Evolutionary conservation across 2,113 vertebrate genomes (phyloP).

Genomic region (Esox niger): DNA sequence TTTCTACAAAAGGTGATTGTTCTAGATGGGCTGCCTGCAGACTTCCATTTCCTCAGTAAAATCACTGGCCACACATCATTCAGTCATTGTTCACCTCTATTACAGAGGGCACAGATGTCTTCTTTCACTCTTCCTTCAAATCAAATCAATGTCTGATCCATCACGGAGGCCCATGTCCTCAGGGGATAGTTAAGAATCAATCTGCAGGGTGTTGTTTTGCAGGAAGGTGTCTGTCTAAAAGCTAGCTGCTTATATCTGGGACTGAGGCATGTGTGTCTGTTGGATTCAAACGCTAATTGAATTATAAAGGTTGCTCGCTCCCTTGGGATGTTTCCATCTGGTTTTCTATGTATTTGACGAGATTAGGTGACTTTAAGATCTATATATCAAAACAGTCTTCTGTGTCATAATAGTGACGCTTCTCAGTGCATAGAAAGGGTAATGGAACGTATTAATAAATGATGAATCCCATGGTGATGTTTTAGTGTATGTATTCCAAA

Average conservation of each 20-base stretch:
- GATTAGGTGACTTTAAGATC: slow-evolving; percentile 51
- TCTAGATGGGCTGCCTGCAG: slow-evolving; percentile 51
- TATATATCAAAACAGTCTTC: slow-evolving; percentile 56
- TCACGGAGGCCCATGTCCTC: slow-evolving; percentile 64
- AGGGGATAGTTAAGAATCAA: slow-evolving; percentile 40
- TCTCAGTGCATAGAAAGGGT: background rate
- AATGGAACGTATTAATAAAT: background rate
- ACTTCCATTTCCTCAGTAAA: slow-evolving; percentile 63
- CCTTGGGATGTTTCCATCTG: slow-evolving; percentile 71
- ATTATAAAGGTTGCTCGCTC: slow-evolving; percentile 57
- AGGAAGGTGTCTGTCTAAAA: slow-evolving; percentile 38
- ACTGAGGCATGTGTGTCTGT: slow-evolving; percentile 12
- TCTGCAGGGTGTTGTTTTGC: slow-evolving; percentile 12
- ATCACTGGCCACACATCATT: slow-evolving; percentile 66
- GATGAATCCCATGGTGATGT: background rate
- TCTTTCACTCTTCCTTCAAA: slow-evolving; percentile 71
- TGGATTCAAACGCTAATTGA: slow-evolving; percentile 58
- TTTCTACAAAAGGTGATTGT: slow-evolving; percentile 64
- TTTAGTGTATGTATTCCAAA: background rate
- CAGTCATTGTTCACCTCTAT: slow-evolving; percentile 62
- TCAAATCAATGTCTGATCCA: slow-evolving; percentile 76
- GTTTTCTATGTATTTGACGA: slow-evolving; percentile 63
- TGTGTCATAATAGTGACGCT: background rate
- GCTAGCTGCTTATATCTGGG: slow-evolving; percentile 46
- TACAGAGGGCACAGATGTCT: slow-evolving; percentile 54